Evolutionary conservation across 2,113 vertebrate genomes (phyloP), one percentile per base, ranked within the genome.

Genomic region (Syrmaticus mikado): DNA sequence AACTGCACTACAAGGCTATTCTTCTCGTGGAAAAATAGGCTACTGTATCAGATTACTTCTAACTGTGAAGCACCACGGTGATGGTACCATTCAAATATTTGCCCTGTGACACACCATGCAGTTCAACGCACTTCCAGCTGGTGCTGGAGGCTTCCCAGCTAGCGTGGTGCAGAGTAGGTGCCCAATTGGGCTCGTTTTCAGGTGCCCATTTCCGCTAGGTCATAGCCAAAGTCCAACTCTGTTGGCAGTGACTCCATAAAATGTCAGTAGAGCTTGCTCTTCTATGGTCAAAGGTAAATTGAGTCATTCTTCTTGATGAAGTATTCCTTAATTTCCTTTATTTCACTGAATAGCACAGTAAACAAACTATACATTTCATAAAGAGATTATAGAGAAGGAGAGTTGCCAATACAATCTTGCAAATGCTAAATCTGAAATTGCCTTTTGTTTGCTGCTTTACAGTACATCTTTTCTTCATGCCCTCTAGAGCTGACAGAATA

Each of bases 191-290:
- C 65, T 85, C 17, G 6, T 92, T 97, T 89, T 88, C 90, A 93
- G 73, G 65, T 89, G 64, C 50, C 60, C 2, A 1, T 27, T 96
- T 96, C 94, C 82, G 82, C 87, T 16, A 95, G 57, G 57, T n/a
- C 18, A 77, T 70, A 95, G 84, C 53, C 92, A 94, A 96, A 96
- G 96, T 95, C 94, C 95, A 94, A 62, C 74, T 90, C 71, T 84
- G 76, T 58, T 92, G 82, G 90, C 93, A 84, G 77, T 28, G 66
- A 75, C 61, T 87, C 62, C 48, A 34, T 68, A 90, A 66, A 84
- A 86, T 58, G 30, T 73, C 21, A 9, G 76, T 22, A 87, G 45
- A 76, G 25, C 18, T 72, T 68, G 32, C 13, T 57, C 34, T 81
- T 75, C 61, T 66, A 46, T 8, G 92, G 83, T 50, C 93, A 95